phyloP scores from a whole-genome alignment of 2,888 invertebrate genomes.

The Antheraea yamamai region DNA sequence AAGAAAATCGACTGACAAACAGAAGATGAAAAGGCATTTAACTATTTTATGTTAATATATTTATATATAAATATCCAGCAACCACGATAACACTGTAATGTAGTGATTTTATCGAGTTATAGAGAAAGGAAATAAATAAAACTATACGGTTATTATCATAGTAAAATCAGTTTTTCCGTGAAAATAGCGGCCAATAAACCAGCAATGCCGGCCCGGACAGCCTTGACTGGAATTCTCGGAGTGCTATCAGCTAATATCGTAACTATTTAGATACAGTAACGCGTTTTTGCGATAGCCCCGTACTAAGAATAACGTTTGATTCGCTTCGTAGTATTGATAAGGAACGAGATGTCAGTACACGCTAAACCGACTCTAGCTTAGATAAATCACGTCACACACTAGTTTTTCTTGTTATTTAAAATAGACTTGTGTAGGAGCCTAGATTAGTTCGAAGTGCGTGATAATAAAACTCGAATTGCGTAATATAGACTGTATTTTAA shows the following conservation, averaged over 20 bases:
- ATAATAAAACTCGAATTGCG: no score
- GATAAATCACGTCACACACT: constrained; percentile 17
- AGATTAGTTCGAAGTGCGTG: no score
- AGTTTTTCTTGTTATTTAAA: neutral
- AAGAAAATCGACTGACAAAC: no score
- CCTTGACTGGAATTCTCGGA: constrained; percentile 36
- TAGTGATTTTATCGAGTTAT: neutral
- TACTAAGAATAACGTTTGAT: constrained; percentile 33
- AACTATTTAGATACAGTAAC: constrained; percentile 25
- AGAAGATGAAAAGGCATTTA: no score
- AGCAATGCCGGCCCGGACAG: constrained; percentile 41
- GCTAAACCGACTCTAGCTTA: neutral
- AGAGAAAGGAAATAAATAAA: neutral
- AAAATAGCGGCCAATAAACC: constrained; percentile 42
- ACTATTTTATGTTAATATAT: no score
- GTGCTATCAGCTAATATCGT: constrained; percentile 25
- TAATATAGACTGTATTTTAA: no score
- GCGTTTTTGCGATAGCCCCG: constrained; percentile 31
- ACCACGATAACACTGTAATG: no score
- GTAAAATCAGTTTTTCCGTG: constrained; percentile 32
- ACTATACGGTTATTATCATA: neutral
- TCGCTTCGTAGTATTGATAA: constrained; percentile 38
- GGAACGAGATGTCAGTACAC: constrained; percentile 5
- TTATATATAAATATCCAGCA: no score
- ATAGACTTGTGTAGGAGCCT: neutral